Percentiles rank a stretch among this genome's conserved stretches.
These are phyloP conservation scores for Tiliacea aurago DNA, from an alignment of 2,888 invertebrate genomes.

Conservation along the genomic window DNA sequence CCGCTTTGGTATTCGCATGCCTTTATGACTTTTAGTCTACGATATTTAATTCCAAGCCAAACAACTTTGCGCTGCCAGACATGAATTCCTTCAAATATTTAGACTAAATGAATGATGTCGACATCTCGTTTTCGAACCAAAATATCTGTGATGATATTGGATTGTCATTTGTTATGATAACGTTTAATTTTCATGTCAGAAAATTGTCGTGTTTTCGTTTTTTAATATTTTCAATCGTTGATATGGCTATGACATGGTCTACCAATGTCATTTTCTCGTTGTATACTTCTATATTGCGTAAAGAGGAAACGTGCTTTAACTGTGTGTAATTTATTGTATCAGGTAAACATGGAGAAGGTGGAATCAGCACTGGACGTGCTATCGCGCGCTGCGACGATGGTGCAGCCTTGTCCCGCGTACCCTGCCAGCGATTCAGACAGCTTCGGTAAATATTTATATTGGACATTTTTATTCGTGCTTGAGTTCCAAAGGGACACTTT, in stretches of 20 bases:
- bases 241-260: constrained; percentile 1
- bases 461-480: constrained; percentile 9
- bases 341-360: constrained; percentile 92
- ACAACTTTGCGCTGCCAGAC: constrained; percentile 79
- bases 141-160: constrained; percentile 47
- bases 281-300: not conserved
- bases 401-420: constrained; percentile 93
- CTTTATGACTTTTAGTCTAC: constrained; percentile 80
- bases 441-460: constrained; percentile 86
- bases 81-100: constrained; percentile 73
- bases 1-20: constrained; percentile 83
- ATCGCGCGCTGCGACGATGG: constrained; percentile 97
- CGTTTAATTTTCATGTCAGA: constrained; percentile 28
- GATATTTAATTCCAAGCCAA: constrained; percentile 81
- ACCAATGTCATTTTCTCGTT: constrained; percentile 1
- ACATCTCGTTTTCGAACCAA: constrained; percentile 37
- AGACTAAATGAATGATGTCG: constrained; percentile 56
- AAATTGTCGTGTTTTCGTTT: constrained; percentile 2
- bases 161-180: constrained; percentile 37
- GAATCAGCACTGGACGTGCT: constrained; percentile 96
- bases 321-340: constrained; percentile 44
- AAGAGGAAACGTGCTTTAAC: constrained; percentile 5
- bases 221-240: not conserved
- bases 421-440: constrained; percentile 88
- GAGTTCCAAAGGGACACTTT: not conserved